Base-by-base conservation (phyloP, 2,888 invertebrate genomes). In the Ctenicera cuprea region DNA sequence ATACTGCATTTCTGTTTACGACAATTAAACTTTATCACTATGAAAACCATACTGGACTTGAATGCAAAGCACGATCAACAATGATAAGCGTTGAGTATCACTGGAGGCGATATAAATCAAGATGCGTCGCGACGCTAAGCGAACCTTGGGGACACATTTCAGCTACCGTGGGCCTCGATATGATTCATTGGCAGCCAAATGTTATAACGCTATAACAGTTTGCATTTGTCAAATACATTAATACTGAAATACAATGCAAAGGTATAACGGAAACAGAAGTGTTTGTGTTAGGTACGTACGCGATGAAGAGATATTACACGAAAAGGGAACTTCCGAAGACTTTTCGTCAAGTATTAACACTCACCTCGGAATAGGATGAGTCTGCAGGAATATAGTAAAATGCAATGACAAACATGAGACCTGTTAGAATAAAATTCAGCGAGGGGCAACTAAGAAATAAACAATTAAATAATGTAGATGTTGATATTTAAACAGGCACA, bases 151-250 rank as follows among this genome's bases (percentile, higher is more conserved):
- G 81, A 81, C 76, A 75, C 80, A 81, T 81, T 81, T 80, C 78
- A 77, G 52, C 73, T 67, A 59, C 72, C 45, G 72, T 68, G 68
- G 69, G 73, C 67, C 66, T 61, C 74, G 73, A 78, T 79, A 80
- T 83, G 83, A 84, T 84, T 83, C 83, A 83, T 82, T 81, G 81
- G 77, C 74, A 74, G 80, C 78, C 83, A 83, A 84, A 83, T 83
- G 80, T 80, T 79, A 78, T 78, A 76, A 77, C 79, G 77, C 75
- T 75, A 79, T 80, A 76, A 76, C 77, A 69, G 75, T 79, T 80
- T 77, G 70, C 73, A 80, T 78, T 77, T 79, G 78, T 77, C 80
- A 79, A 22, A 69, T 69, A 57, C 30, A 57, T 59, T 30, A 54
- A 66, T 37, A 26, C 14, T 26, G 14, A 12, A 54, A 38, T 33